Conservation (phyloP, 35 echinoderm and acorn worm genomes). For the Ophiothrix spiculata region DNA sequence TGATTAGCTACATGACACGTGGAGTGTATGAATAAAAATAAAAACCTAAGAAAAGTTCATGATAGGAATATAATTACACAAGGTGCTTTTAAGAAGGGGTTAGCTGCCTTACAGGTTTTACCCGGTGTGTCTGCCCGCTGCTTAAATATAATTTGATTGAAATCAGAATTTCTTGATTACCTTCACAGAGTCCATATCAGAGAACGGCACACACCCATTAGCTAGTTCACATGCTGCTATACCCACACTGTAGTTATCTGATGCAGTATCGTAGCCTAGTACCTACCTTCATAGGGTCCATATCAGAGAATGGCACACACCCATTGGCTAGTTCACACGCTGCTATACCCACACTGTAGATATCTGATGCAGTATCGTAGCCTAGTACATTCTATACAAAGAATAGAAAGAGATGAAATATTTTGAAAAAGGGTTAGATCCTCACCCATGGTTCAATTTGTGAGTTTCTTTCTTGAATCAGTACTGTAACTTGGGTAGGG, state of each 20-base stretch:
- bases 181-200: conserved; percentile 96
- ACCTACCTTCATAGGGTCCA: conserved; percentile 95
- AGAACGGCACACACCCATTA: conserved; percentile 96
- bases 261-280: not conserved
- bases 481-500: too few relatives aligned
- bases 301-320: conserved; percentile 97
- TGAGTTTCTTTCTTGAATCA: too few relatives aligned
- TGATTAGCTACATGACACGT: too few relatives aligned
- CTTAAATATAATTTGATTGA: not conserved
- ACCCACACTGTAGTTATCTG: conserved; percentile 72
- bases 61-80: too few relatives aligned
- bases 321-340: conserved; percentile 98
- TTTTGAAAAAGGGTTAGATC: too few relatives aligned
- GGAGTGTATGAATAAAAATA: too few relatives aligned
- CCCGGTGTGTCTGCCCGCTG: not conserved
- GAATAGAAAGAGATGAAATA: too few relatives aligned
- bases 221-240: conserved; percentile 95
- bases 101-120: not conserved
- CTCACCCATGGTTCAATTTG: too few relatives aligned
- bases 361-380: conserved; percentile 88
- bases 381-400: conserved; percentile 83
- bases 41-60: too few relatives aligned
- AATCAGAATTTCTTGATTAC: conserved; percentile 36
- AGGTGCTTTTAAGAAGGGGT: not conserved
- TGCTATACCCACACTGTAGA: conserved; percentile 95